A percentile compares a stretch with the other conserved stretches of the same genome.
phyloP scores from a whole-genome alignment of 2,888 invertebrate species.

The Synergus itoensis region DNA sequence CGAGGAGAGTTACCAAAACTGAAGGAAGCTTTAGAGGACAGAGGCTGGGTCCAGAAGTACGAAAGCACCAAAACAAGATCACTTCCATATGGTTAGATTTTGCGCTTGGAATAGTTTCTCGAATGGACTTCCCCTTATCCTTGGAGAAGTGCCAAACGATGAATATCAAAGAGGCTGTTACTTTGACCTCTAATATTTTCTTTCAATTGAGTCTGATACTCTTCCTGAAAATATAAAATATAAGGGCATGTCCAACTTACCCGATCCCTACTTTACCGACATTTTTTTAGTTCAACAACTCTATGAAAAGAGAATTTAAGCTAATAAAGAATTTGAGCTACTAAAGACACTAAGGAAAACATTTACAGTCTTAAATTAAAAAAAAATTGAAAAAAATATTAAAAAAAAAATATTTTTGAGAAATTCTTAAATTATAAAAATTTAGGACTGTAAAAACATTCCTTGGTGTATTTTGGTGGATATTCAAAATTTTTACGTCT shows the following conservation, averaged over 20 bases:
- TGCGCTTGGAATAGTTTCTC: conserved; percentile 24
- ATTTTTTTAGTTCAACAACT: no score
- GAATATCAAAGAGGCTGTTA: conserved; percentile 12
- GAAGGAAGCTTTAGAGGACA: conserved; percentile 66
- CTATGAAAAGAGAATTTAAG: no score
- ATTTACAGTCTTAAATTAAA: no score
- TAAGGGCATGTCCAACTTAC: neutral
- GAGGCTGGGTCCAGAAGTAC: conserved; percentile 74
- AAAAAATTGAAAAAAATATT: no score
- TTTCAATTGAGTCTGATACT: neutral
- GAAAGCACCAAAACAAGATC: conserved; percentile 70
- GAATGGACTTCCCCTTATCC: conserved; percentile 21
- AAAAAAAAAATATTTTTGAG: no score
- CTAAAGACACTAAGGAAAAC: no score
- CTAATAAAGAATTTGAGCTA: no score
- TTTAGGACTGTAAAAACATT: no score
- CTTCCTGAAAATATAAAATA: neutral
- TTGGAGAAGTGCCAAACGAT: conserved; percentile 11
- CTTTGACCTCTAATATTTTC: neutral
- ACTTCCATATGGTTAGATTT: conserved; percentile 69
- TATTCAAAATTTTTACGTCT: no score
- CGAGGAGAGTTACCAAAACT: conserved; percentile 72
- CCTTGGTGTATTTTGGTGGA: no score
- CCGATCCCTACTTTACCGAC: no score
- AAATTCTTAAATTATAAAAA: no score